phyloP scores from a whole-genome alignment of 2,888 invertebrate genomes.

The Cremastobaeus sp. region DNA sequence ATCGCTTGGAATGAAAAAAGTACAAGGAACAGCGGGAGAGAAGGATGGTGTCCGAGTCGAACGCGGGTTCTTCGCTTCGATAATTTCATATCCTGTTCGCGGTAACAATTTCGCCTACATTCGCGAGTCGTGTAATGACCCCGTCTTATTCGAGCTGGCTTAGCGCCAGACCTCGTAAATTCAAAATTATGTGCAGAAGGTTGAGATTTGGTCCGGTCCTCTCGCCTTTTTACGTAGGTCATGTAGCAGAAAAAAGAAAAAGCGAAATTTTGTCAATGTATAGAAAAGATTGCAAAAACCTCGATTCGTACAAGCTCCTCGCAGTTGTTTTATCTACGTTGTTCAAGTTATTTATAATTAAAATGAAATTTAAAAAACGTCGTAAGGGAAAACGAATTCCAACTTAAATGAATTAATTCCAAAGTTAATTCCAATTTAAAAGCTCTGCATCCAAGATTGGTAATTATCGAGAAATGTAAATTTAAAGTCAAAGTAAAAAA shows the following conservation, averaged over 20 bases:
- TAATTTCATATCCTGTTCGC: slow-evolving; percentile 60
- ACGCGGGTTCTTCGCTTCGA: slow-evolving; percentile 56
- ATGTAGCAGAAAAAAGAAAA: slow-evolving; percentile 46
- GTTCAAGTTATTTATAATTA: no score
- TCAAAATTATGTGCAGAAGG: slow-evolving; percentile 69
- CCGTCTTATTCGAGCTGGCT: slow-evolving; percentile 67
- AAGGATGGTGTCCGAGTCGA: slow-evolving; percentile 43
- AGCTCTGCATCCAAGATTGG: no score
- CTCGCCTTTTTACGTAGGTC: slow-evolving; percentile 28
- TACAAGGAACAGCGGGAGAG: neutral
- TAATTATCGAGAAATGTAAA: no score
- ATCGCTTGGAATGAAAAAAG: slow-evolving; percentile 19
- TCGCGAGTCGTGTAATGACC: slow-evolving; percentile 60
- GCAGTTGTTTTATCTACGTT: no score
- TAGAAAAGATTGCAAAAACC: no score
- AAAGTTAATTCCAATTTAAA: no score
- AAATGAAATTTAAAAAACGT: no score
- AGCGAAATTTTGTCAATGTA: slow-evolving; percentile 29
- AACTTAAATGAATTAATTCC: no score
- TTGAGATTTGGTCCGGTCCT: slow-evolving; percentile 61
- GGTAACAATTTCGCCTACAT: slow-evolving; percentile 63
- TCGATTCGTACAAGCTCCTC: no score
- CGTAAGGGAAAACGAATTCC: no score
- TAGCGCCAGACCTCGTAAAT: slow-evolving; percentile 69
- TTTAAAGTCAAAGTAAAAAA: no score